A percentile compares a stretch with the other conserved stretches of the same genome.
Conservation (phyloP, 2,113 vertebrate genomes). For the Thermophis baileyi region DNA sequence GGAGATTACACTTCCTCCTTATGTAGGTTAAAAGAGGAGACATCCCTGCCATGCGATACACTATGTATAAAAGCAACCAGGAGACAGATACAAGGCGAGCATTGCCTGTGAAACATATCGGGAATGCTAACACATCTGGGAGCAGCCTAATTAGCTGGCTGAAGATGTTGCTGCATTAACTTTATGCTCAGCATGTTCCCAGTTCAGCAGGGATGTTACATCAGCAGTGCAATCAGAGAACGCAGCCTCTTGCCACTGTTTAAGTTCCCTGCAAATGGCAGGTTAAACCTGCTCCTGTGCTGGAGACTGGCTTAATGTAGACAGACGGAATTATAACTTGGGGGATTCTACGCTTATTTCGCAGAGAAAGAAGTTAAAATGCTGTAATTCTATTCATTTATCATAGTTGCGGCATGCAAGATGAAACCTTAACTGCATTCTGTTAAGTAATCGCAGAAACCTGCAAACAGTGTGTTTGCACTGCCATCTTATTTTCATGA, state of each 20-base stretch:
- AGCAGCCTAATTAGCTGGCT: conserved; percentile 38
- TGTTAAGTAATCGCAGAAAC: background rate
- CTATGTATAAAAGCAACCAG: background rate
- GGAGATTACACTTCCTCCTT: background rate
- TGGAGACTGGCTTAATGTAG: background rate
- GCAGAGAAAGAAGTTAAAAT: background rate
- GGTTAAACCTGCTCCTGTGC: background rate
- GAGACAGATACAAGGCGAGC: conserved; percentile 2
- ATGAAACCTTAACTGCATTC: background rate
- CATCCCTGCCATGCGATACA: background rate
- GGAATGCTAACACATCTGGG: conserved; percentile 3
- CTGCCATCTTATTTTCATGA: background rate
- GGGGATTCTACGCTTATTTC: background rate
- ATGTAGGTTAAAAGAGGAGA: background rate
- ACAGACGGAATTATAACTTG: background rate
- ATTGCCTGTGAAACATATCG: conserved; percentile 24
- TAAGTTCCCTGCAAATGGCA: conserved; percentile 16
- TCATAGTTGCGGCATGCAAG: background rate
- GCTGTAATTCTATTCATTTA: conserved; percentile 3
- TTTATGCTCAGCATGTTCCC: conserved; percentile 28
- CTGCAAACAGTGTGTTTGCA: fast-evolving
- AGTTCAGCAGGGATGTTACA: conserved; percentile 15
- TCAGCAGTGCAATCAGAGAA: conserved; percentile 23
- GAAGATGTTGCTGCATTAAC: conserved; percentile 23
- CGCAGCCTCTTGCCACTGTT: background rate